Percentiles rank a stretch among this genome's conserved stretches.
These are phyloP conservation scores for Danio rerio DNA, from an alignment of 2,113 vertebrate genomes.

Conservation along the genomic window GRCz12tu NC_133181.1:25498501-25499000, in stretches of 20 bases:
- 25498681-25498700: background rate
- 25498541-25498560: background rate
- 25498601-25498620: slow-evolving; percentile 15
- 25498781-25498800: background rate
- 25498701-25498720: background rate
- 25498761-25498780: background rate
- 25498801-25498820: background rate
- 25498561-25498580: background rate
- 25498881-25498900: background rate
- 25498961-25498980: background rate
- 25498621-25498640: background rate
- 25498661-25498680: background rate
- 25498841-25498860: background rate
- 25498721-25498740: background rate
- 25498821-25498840: background rate
- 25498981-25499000: background rate
- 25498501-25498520: slow-evolving; percentile 14
- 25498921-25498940: background rate
- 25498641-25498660: background rate
- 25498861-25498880: background rate
- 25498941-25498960: background rate
- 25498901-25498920: background rate
- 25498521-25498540: background rate
- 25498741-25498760: too few species aligned
- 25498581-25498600: background rate